Conservation (phyloP, 1,140 invertebrate genomes). For the Neomicropteryx cornuta region DNA sequence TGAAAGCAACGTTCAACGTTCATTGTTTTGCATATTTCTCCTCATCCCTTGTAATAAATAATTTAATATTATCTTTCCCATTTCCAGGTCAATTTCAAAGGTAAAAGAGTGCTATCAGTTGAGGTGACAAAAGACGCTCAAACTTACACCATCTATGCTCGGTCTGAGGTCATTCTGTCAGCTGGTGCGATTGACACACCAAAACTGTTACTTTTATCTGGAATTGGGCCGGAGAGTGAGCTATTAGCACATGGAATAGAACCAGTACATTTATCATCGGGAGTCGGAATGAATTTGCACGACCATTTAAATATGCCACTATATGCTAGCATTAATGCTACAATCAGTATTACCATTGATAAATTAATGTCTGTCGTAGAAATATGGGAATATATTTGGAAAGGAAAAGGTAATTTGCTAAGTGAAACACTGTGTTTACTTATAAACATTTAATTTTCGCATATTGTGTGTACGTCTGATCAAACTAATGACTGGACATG, state of each 20-base stretch:
- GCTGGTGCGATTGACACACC: slow-evolving; percentile 60
- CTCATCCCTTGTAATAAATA: slow-evolving; percentile 1
- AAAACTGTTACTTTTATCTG: slow-evolving; percentile 60
- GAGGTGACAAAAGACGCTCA: slow-evolving; percentile 34
- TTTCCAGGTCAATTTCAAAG: slow-evolving; percentile 21
- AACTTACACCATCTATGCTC: slow-evolving; percentile 38
- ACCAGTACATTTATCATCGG: slow-evolving; percentile 35
- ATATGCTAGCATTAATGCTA: slow-evolving; percentile 49
- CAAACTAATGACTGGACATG: too few species aligned
- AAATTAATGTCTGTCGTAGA: slow-evolving; percentile 46
- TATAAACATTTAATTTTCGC: too few species aligned
- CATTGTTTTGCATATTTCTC: too few species aligned
- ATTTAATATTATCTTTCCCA: slow-evolving; percentile 5
- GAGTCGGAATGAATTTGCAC: slow-evolving; percentile 54
- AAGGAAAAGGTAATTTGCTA: slow-evolving; percentile 40
- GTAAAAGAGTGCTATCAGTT: slow-evolving; percentile 25
- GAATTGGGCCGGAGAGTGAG: slow-evolving; percentile 43
- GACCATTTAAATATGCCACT: slow-evolving; percentile 64
- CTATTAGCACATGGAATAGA: slow-evolving; percentile 41
- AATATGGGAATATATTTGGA: slow-evolving; percentile 47
- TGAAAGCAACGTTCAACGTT: too few species aligned
- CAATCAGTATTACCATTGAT: slow-evolving; percentile 48
- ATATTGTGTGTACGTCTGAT: too few species aligned
- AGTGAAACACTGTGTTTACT: neutral
- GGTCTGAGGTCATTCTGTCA: slow-evolving; percentile 58